Conservation (phyloP, 2,113 vertebrate genomes). For the Tupaia tana region DNA sequence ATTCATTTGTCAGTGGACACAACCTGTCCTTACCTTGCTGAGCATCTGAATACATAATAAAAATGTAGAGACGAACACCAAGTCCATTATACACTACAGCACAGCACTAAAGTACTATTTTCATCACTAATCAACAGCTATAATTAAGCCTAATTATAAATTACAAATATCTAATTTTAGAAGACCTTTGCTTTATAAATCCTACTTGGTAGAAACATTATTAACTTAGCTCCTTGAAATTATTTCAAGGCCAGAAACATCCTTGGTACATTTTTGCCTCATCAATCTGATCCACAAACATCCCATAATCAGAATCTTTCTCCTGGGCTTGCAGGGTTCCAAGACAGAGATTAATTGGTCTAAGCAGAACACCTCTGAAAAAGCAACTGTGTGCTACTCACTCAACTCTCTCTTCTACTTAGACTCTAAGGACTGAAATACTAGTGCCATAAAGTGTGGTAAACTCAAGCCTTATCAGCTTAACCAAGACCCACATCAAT, state of each 20-base stretch:
- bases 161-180: constrained; percentile 75
- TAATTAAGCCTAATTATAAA: constrained; percentile 76
- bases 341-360: neutral
- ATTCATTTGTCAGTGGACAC: constrained; percentile 50
- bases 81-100: constrained; percentile 28
- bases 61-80: constrained; percentile 9
- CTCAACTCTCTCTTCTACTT: neutral
- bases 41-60: constrained; percentile 32
- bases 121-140: constrained; percentile 76
- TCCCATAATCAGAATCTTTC: neutral
- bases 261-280: neutral
- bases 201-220: constrained; percentile 48
- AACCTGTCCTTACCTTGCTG: constrained; percentile 44
- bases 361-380: neutral
- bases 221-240: constrained; percentile 72
- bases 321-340: neutral
- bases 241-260: neutral
- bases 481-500: neutral
- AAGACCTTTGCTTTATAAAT: constrained; percentile 71
- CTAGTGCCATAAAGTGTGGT: neutral
- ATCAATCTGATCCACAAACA: neutral
- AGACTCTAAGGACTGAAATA: too few species aligned
- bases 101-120: constrained; percentile 62
- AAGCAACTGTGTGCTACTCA: neutral
- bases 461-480: neutral